Conservation (phyloP, 2,797 vertebrate genomes). For the Kryptolebias ocellatus region DNA sequence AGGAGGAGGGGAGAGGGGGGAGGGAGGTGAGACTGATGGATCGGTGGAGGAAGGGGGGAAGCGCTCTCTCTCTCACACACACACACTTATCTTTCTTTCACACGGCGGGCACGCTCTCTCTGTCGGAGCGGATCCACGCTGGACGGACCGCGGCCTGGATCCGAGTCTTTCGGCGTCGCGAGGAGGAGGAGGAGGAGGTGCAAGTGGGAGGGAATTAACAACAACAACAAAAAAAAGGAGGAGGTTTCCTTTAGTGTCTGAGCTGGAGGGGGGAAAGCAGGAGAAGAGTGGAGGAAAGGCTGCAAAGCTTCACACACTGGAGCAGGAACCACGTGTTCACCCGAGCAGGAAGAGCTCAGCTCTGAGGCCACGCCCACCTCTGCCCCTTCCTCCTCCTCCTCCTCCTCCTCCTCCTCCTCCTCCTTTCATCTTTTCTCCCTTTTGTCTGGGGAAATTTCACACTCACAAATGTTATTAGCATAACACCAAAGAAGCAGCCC, state of each 20-base stretch:
- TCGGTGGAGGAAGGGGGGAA: slow-evolving; percentile 26
- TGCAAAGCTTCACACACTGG: slow-evolving; percentile 60
- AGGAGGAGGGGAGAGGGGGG: background rate
- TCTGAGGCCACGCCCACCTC: slow-evolving; percentile 71
- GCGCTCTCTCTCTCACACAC: slow-evolving; percentile 34
- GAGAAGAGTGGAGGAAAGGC: slow-evolving; percentile 29
- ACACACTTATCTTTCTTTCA: slow-evolving; percentile 21
- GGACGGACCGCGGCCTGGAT: slow-evolving; percentile 62
- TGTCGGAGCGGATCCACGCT: slow-evolving; percentile 38
- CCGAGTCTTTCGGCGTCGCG: slow-evolving; percentile 38
- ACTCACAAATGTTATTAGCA: slow-evolving; percentile 70
- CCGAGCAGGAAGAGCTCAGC: slow-evolving; percentile 74
- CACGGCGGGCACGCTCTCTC: slow-evolving; percentile 6
- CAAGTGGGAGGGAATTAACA: slow-evolving; percentile 19
- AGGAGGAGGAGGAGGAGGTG: slow-evolving; percentile 20
- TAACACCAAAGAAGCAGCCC: slow-evolving; percentile 57
- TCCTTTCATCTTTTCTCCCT: slow-evolving; percentile 25
- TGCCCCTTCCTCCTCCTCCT: slow-evolving; percentile 14
- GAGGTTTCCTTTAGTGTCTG: slow-evolving; percentile 24
- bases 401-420: slow-evolving; percentile 59
- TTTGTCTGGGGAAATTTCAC: slow-evolving; percentile 71
- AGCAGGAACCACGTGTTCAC: slow-evolving; percentile 81
- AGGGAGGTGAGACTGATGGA: slow-evolving; percentile 36
- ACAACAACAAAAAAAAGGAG: slow-evolving; percentile 8
- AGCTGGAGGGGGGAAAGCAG: slow-evolving; percentile 17